Conservation (phyloP, 92 coral and sea anemone species). For the Nematostella vectensis region DNA sequence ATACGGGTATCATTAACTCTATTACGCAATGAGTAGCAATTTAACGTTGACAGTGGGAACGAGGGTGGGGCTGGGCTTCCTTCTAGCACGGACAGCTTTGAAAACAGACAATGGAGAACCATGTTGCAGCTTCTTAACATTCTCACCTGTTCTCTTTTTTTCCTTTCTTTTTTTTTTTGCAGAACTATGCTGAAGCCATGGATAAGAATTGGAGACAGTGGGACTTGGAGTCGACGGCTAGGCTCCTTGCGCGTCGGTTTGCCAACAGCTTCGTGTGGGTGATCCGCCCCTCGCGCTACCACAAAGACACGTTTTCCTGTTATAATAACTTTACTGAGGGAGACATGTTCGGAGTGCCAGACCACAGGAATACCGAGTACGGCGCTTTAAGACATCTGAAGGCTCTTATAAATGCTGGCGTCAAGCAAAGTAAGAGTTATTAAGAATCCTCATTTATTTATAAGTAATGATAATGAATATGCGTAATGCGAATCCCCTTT, state of each 20-base stretch:
- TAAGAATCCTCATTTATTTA: no score
- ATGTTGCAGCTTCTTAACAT: no score
- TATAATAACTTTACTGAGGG: conserved; percentile 84
- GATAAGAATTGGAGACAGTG: conserved; percentile 88
- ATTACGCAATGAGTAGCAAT: no score
- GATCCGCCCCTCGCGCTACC: conserved; percentile 75
- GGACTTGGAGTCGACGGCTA: conserved; percentile 89
- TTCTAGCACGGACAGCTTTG: no score
- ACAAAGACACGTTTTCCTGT: conserved; percentile 76
- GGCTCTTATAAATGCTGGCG: conserved; percentile 57
- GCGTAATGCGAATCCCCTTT: no score
- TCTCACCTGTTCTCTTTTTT: no score
- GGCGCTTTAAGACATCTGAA: conserved; percentile 68
- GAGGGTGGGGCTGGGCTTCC: no score
- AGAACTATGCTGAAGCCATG: conserved; percentile 94
- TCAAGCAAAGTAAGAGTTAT: conserved; percentile 42
- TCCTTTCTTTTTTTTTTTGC: no score
- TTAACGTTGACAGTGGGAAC: no score
- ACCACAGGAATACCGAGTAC: conserved; percentile 72
- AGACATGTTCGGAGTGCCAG: conserved; percentile 81
- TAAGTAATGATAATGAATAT: no score
- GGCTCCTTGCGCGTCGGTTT: conserved; percentile 58
- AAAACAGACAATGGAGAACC: no score
- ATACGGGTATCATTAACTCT: no score
- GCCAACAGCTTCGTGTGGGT: conserved; percentile 95